phyloP scores from a whole-genome alignment of 2,113 vertebrate species.

The Sebastes schlegelii region DNA sequence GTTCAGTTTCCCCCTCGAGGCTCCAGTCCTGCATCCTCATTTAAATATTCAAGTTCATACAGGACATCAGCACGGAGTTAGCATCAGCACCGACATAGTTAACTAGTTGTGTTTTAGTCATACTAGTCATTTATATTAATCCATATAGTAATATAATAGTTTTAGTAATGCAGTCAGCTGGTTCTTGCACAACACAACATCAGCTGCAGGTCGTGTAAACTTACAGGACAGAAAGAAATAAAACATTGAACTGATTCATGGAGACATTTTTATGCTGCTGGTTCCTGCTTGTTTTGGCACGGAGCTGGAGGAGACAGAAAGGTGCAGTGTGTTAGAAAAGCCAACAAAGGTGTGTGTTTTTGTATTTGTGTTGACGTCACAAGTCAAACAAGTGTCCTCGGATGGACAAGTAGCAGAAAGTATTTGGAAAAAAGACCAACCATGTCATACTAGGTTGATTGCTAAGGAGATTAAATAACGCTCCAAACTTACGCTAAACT shows the following conservation, averaged over 20 bases:
- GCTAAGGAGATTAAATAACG: too few relatives aligned
- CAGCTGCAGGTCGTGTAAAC: background rate
- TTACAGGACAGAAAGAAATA: too few relatives aligned
- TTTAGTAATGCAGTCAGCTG: background rate
- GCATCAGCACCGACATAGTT: background rate
- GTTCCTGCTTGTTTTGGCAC: constrained; percentile 17
- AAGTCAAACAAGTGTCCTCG: constrained; percentile 32
- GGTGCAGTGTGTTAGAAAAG: constrained; percentile 29
- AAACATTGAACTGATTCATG: background rate
- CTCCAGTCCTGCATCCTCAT: constrained; percentile 9
- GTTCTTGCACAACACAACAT: background rate
- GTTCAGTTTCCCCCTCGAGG: background rate
- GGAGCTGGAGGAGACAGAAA: constrained; percentile 5
- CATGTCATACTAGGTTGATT: too few relatives aligned
- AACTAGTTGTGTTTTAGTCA: background rate
- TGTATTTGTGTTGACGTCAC: background rate
- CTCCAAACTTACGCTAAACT: too few relatives aligned
- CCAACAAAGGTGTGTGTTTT: constrained; percentile 15
- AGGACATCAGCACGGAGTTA: background rate
- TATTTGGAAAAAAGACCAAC: too few relatives aligned
- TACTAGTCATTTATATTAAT: background rate
- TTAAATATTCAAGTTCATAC: constrained; percentile 33
- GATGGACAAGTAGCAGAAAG: background rate
- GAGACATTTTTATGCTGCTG: constrained; percentile 23
- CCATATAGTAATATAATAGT: background rate